Evolutionary conservation across 2,888 invertebrate species (phyloP), one percentile per base, ranked within the genome.

Genomic region (Luperina testacea): DNA sequence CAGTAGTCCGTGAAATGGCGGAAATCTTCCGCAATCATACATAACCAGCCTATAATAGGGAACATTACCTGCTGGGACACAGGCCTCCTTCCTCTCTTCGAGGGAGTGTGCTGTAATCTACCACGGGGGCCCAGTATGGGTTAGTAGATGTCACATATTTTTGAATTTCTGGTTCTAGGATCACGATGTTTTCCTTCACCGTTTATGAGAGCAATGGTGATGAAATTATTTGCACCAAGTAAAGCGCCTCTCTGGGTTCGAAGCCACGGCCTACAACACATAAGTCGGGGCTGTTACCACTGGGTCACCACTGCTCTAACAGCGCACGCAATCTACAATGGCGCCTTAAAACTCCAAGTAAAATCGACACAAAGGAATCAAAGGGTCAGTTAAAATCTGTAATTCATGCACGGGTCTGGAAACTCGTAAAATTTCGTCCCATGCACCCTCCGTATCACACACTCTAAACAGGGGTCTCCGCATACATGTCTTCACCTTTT

Each of bases 341-440:
- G 15, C 24, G 24, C 32, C 59, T 75, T 78, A 67, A 57, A 78
- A 78, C 63, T 73, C 64, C 63, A 61, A 68, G 13, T 71, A 64
- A 65, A 64, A 64, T 72, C 53, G 51, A 68, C 75, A 81, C 68
- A 68, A 78, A 75, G 61, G 70, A 75, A 80, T 80, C 76, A 70
- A 76, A 77, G 72, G 74, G 32, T 68, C 75, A 71, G 71, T 85
- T 85, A 77, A 80, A 87, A 78, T 84, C 78, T 85, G 68, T 85
- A 85, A 84, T 79, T 74, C 83, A 85, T 83, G 78, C 78, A 86
- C 63, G 82, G 74, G 75, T 71, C 64, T 78, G 15, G 32, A 73
- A 67, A 71, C 75, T 87, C 81, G 59, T 87, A 87, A 87, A 86
- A 82, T 72, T 87, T 69, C 75, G 59, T 59, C 77, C 78, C 77